These are phyloP conservation scores for Meleagris gallopavo DNA, from an alignment of 2,113 vertebrate species.

Conservation along the genomic window DNA sequence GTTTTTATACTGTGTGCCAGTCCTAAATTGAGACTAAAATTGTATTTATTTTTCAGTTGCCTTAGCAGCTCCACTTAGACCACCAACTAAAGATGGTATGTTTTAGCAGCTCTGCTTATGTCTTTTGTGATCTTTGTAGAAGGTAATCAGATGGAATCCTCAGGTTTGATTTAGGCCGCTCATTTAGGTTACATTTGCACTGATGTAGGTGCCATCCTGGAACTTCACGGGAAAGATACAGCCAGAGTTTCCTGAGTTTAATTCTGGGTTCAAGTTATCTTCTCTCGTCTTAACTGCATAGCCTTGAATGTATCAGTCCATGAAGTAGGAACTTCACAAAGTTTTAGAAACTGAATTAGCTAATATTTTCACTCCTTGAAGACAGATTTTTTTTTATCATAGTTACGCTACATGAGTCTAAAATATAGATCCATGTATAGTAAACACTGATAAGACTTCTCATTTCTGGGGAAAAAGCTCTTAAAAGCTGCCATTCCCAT, in stretches of 20 bases:
- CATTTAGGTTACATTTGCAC: background rate
- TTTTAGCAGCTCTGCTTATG: background rate
- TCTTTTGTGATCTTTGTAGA: background rate
- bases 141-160: background rate
- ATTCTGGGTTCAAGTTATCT: background rate
- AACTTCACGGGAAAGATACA: background rate
- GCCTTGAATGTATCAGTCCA: background rate
- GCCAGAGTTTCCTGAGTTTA: background rate
- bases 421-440: background rate
- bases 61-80: background rate
- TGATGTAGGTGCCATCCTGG: background rate
- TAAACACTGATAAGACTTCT: background rate
- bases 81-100: background rate
- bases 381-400: background rate
- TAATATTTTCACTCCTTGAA: background rate
- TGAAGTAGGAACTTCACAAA: background rate
- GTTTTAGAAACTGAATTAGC: background rate
- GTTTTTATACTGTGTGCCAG: background rate
- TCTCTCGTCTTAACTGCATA: background rate
- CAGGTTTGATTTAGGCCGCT: background rate
- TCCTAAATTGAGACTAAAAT: background rate
- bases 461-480: background rate
- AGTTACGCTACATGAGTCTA: background rate
- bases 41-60: background rate
- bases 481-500: background rate